Percentiles rank a stretch among this genome's conserved stretches.
Conservation (phyloP, 2,888 invertebrate genomes). For the Eupithecia vulgata region DNA sequence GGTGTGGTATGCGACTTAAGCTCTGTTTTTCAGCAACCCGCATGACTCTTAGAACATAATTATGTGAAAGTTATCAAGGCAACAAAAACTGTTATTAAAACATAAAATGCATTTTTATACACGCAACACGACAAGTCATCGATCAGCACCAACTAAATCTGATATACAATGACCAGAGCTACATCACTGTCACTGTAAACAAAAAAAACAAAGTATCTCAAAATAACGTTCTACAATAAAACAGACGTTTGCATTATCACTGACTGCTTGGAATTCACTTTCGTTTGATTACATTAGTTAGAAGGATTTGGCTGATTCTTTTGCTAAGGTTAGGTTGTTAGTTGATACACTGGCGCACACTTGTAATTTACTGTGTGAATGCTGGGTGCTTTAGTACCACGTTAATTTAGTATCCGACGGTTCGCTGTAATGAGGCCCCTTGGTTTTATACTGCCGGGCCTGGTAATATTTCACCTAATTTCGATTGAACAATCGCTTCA, state of each 20-base stretch:
- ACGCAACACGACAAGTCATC: constrained; percentile 21
- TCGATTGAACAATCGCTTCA: constrained; percentile 46
- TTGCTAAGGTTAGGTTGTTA: constrained; percentile 10
- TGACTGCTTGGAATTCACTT: background rate
- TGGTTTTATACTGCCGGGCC: constrained; percentile 44
- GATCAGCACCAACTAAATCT: constrained; percentile 32
- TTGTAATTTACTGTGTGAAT: constrained; percentile 34
- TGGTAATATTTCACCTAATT: constrained; percentile 47
- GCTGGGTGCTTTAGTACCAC: constrained; percentile 29
- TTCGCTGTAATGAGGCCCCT: constrained; percentile 45
- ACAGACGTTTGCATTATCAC: background rate
- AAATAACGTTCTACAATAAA: background rate
- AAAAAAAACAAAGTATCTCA: constrained; percentile 9
- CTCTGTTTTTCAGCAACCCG: background rate
- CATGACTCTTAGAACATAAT: background rate
- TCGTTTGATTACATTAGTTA: background rate
- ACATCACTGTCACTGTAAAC: constrained; percentile 28
- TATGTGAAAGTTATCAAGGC: background rate
- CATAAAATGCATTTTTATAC: constrained; percentile 15
- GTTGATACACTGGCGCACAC: constrained; percentile 25
- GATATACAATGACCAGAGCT: constrained; percentile 31
- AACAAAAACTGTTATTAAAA: constrained; percentile 15
- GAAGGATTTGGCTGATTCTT: background rate
- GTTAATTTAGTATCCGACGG: constrained; percentile 43
- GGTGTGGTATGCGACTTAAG: too few species aligned